A percentile compares a stretch with the other conserved stretches of the same genome.
Conservation (phyloP, 2,113 vertebrate species). For the Plotosus lineatus region DNA sequence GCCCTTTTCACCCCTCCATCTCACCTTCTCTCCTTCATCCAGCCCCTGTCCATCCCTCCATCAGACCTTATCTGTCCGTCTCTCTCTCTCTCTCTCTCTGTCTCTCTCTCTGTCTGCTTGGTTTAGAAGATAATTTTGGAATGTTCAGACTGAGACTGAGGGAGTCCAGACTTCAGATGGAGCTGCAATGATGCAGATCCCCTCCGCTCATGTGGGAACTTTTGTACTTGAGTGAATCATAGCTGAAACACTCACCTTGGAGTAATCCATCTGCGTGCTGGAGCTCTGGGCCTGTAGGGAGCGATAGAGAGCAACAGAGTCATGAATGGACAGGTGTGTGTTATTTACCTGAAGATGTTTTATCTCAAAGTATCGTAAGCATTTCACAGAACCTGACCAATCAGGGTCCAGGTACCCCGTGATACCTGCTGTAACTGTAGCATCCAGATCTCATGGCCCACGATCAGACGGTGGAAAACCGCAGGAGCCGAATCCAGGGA, state of each 20-base stretch:
- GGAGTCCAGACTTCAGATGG: no score
- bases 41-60: constrained; percentile 47
- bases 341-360: background rate
- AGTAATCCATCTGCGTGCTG: constrained; percentile 80
- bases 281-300: constrained; percentile 79
- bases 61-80: constrained; percentile 46
- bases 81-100: constrained; percentile 48
- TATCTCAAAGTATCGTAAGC: no score
- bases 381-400: no score
- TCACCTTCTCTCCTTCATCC: constrained; percentile 49
- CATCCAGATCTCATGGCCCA: constrained; percentile 85
- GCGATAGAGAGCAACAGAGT: background rate
- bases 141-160: no score
- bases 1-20: constrained; percentile 58
- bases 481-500: constrained; percentile 87
- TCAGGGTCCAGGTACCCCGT: background rate
- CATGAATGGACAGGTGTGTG: background rate
- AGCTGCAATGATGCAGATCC: no score
- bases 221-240: background rate
- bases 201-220: background rate
- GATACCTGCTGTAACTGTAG: constrained; percentile 88
- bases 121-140: no score
- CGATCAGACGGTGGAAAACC: constrained; percentile 86
- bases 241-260: constrained; percentile 76
- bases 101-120: no score